A percentile compares a stretch with the other conserved stretches of the same genome.
These are phyloP conservation scores for Oreotrochilus melanogaster DNA, from an alignment of 2,113 vertebrate species.

Conservation along the genomic window DNA sequence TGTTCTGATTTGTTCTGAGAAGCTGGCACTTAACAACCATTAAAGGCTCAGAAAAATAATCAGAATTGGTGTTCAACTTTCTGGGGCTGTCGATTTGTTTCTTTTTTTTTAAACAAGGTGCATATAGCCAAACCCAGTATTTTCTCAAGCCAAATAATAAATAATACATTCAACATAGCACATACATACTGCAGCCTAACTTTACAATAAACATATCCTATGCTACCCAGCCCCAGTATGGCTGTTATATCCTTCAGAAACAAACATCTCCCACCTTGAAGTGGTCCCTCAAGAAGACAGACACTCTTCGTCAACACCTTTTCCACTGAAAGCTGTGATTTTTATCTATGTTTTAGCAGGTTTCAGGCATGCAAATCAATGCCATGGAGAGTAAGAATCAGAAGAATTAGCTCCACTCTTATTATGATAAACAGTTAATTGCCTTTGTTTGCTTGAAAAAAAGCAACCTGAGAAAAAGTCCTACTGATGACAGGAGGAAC, in stretches of 20 bases:
- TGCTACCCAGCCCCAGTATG: not conserved
- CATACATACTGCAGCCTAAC: not conserved
- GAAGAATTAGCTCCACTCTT: not conserved
- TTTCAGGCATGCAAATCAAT: not conserved
- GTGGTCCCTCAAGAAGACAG: accelerated
- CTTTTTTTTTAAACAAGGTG: not conserved
- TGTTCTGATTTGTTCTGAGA: not conserved
- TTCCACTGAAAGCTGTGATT: not conserved
- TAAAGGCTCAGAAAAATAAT: not conserved
- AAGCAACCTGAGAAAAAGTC: not conserved
- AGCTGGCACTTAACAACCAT: not conserved
- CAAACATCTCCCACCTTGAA: not conserved
- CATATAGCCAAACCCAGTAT: not conserved
- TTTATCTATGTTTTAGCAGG: not conserved
- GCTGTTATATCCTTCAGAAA: not conserved
- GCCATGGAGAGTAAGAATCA: not conserved
- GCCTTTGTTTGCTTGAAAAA: not conserved
- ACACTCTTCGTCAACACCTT: not conserved
- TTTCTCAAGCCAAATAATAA: not conserved
- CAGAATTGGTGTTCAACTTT: not conserved
- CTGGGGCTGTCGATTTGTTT: not conserved
- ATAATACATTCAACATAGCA: not conserved
- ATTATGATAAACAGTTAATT: not conserved
- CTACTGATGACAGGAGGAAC: not conserved
- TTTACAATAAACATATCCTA: not conserved